These are phyloP conservation scores for Ecdyonurus torrentis DNA, from an alignment of 2,888 invertebrate species.

Conservation along the genomic window DNA sequence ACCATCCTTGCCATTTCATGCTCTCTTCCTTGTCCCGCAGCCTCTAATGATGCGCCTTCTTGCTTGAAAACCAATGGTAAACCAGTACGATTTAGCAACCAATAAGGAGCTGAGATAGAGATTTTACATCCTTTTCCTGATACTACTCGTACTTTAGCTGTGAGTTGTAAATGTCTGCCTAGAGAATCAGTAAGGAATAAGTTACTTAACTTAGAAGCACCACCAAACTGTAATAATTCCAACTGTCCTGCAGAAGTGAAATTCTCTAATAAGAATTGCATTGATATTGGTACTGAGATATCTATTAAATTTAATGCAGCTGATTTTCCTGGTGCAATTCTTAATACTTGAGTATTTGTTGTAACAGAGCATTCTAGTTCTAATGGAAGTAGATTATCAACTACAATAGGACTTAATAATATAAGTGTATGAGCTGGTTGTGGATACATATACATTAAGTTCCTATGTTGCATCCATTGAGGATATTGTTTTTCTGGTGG, in stretches of 20 bases:
- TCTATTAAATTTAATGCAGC: not conserved
- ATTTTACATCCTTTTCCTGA: constrained; percentile 30
- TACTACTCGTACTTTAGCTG: not conserved
- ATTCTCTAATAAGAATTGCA: not conserved
- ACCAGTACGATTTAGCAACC: constrained; percentile 93
- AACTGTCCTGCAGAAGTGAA: not conserved
- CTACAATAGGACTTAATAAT: constrained; percentile 57
- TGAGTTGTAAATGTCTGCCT: not conserved
- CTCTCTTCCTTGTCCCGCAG: constrained; percentile 78
- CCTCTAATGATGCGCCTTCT: constrained; percentile 57
- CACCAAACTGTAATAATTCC: not conserved
- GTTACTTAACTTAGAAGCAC: not conserved
- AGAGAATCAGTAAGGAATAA: not conserved
- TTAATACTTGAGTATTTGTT: constrained; percentile 20
- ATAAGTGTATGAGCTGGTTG: constrained; percentile 72
- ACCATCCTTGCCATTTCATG: constrained; percentile 89
- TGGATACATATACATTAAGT: not conserved
- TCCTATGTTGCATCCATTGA: not conserved
- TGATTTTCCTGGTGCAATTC: constrained; percentile 13
- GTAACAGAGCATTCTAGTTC: constrained; percentile 45
- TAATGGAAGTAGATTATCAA: constrained; percentile 77
- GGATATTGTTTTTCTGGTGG: constrained; percentile 1
- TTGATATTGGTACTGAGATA: not conserved
- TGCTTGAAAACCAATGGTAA: constrained; percentile 90
- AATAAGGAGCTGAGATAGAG: constrained; percentile 69